Percentiles rank a stretch among this genome's conserved stretches.
These are phyloP conservation scores for Trichonephila clavata DNA, from an alignment of 1,140 invertebrate genomes.

Conservation along the genomic window DNA sequence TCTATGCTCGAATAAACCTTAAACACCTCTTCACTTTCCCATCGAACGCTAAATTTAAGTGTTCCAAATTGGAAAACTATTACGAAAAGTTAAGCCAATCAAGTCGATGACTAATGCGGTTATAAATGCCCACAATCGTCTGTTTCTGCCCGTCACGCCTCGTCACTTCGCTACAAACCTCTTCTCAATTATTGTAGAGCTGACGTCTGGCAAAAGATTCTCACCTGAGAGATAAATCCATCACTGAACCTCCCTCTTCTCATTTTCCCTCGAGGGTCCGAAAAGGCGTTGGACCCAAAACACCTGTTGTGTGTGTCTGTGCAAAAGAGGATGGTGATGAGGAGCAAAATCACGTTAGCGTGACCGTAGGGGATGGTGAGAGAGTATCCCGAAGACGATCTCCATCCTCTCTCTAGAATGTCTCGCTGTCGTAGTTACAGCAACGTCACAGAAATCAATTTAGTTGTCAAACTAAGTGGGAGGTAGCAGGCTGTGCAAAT, in stretches of 20 bases:
- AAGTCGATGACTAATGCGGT: not conserved
- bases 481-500: constrained; percentile 77
- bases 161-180: not conserved
- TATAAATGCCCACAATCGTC: not conserved
- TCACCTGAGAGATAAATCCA: not conserved
- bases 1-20: not conserved
- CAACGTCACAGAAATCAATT: constrained; percentile 78
- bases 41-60: not conserved
- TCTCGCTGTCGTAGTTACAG: constrained; percentile 62
- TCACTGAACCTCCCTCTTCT: not conserved
- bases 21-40: not conserved
- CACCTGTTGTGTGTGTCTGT: constrained; percentile 61
- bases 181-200: constrained; percentile 36
- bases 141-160: not conserved
- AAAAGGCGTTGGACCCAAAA: not conserved
- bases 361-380: constrained; percentile 44
- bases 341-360: constrained; percentile 57
- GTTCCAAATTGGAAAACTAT: not conserved
- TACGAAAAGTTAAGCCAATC: not conserved
- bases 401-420: not conserved
- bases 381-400: constrained; percentile 52
- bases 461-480: constrained; percentile 80
- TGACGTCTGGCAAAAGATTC: constrained; percentile 61
- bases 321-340: not conserved
- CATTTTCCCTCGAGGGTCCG: not conserved